Percentiles rank a stretch among this genome's conserved stretches.
Evolutionary conservation across 2,113 vertebrate species (phyloP).

Genomic region (Gyps fulvus): DNA sequence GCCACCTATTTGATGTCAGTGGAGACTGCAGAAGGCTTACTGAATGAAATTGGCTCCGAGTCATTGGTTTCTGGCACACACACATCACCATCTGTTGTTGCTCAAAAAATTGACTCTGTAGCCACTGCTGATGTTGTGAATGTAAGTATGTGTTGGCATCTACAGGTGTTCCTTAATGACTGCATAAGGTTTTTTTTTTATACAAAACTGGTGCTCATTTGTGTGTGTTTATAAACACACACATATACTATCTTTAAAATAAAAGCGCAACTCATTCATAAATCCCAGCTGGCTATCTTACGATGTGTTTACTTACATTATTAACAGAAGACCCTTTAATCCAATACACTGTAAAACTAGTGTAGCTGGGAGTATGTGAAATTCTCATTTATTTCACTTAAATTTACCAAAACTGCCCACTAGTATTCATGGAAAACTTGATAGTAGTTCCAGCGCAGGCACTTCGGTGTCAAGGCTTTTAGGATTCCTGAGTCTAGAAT

Average conservation of each 20-base stretch:
- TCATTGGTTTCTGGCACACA: slow-evolving; percentile 80
- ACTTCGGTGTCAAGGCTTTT: not conserved
- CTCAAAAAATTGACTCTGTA: slow-evolving; percentile 86
- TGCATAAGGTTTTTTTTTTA: not conserved
- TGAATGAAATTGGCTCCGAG: slow-evolving; percentile 87
- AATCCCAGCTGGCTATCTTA: not conserved
- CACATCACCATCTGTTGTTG: slow-evolving; percentile 69
- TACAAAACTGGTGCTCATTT: not conserved
- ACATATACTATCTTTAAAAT: not conserved
- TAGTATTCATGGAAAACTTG: not conserved
- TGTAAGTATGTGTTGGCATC: slow-evolving; percentile 75
- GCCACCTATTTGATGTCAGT: slow-evolving; percentile 85
- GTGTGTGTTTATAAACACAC: not conserved
- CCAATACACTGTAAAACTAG: not conserved
- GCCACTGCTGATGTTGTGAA: slow-evolving; percentile 81
- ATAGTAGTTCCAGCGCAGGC: not conserved
- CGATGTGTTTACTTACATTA: not conserved
- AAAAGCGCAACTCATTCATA: not conserved
- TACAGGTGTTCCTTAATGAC: not conserved
- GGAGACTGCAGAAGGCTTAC: slow-evolving; percentile 83
- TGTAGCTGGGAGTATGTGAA: not conserved
- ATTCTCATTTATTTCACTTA: not conserved
- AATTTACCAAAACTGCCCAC: not conserved
- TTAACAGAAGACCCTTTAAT: not conserved
- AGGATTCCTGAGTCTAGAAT: not conserved